Evolutionary conservation across 2,888 invertebrate genomes (phyloP).

Genomic region (Spodoptera littoralis): DNA sequence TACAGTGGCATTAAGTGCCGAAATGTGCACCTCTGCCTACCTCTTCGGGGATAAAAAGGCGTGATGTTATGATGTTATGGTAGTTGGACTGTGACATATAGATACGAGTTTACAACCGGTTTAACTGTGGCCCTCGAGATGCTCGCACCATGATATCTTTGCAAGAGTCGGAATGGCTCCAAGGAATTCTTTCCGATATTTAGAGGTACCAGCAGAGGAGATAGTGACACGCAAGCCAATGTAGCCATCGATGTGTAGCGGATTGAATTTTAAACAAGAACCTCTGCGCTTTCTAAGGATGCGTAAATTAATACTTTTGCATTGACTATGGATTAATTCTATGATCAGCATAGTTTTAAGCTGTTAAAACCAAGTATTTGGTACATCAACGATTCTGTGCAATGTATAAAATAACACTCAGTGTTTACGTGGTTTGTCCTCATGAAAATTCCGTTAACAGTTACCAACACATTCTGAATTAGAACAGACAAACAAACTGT

Average conservation of each 20-base stretch:
- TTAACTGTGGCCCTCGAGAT: constrained; percentile 57
- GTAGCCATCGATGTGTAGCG: constrained; percentile 47
- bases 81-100: constrained; percentile 59
- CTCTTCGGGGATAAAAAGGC: no score
- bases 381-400: no score
- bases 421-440: constrained; percentile 11
- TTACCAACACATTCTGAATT: constrained; percentile 21
- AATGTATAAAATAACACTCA: constrained; percentile 14
- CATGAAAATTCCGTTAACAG: constrained; percentile 23
- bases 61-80: no score
- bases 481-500: constrained; percentile 43
- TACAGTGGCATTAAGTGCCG: no score
- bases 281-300: constrained; percentile 26
- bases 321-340: constrained; percentile 6
- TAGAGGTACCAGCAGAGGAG: constrained; percentile 57
- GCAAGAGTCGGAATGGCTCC: constrained; percentile 58
- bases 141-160: constrained; percentile 61
- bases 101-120: constrained; percentile 66
- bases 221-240: constrained; percentile 64
- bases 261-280: constrained; percentile 52
- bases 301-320: constrained; percentile 30
- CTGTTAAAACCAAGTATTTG: no score
- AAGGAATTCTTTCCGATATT: constrained; percentile 62
- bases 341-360: not conserved
- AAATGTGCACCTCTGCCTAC: no score